Base-by-base conservation (phyloP, 2,113 vertebrate genomes). In the Limanda limanda region DNA sequence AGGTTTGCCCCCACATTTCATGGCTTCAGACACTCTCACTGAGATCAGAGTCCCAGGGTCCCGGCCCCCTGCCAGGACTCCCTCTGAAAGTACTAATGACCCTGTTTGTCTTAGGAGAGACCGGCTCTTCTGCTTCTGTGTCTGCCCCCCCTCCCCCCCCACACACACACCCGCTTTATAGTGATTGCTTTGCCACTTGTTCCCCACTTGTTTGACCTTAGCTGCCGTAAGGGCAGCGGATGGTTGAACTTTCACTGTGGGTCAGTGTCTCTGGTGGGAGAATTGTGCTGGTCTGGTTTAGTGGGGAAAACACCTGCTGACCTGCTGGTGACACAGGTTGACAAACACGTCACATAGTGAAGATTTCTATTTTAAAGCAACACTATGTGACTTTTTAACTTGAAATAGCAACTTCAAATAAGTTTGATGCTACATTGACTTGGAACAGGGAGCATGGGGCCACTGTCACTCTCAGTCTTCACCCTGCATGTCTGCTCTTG, bases 151-250 rank as follows among this genome's bases (percentile, higher is more conserved):
- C 51, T 6, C 20, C 60, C 35, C 51, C 51, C 27, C 25, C 25
- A 25, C 42, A 24, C 58, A 57, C 60, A 1, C 2, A 27, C 78
- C 62, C 65, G 74, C 72, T 87, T 89, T 86, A 89, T 82, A 78
- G 76, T 91, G 89, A 94, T 93, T 91, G 64, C 84, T 93, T 92
- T 91, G 88, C 87, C 90, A 91, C 91, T 92, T 94, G 84, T 91
- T 72, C 56, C 77, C 79, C 68, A 68, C 76, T 90, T 79, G 77
- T 73, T 17, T 54, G 89, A 90, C 87, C 88, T 86, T 76, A 86
- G 71, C 68, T 59, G 74, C 79, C 62, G 61, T 24, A 8, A 71
- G 78, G 76, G 81, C 13, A 2, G 68, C 64, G 82, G 52, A 74
- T 13, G 67, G 74, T 48, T 88, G 86, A 89, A 83, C 89, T 87